A percentile compares a stretch with the other conserved stretches of the same genome.
phyloP scores from a whole-genome alignment of 2,113 vertebrate species.

The Corvus hawaiiensis region DNA sequence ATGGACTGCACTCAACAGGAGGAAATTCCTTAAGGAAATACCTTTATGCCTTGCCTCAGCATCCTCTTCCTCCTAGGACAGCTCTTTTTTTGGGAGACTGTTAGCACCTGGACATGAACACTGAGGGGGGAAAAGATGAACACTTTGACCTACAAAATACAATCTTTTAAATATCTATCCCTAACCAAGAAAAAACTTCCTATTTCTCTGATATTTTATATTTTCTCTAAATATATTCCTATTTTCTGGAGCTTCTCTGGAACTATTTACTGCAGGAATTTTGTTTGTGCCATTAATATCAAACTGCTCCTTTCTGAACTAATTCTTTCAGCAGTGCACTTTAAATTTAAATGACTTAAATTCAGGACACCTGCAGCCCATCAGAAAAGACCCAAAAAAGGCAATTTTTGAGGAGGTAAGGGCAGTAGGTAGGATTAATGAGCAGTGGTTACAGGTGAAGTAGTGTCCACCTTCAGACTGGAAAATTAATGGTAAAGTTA shows the following conservation, averaged over 20 bases:
- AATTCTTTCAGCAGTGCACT: neutral
- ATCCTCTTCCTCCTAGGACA: neutral
- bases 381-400: neutral
- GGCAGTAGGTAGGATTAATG: neutral
- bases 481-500: neutral
- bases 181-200: accelerated
- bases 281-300: neutral
- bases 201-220: neutral
- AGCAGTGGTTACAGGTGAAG: neutral
- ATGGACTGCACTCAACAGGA: neutral
- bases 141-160: neutral
- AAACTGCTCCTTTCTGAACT: neutral
- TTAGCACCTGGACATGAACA: neutral
- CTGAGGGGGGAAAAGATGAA: accelerated
- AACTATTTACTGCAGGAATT: neutral
- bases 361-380: neutral
- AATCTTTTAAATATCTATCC: neutral
- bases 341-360: neutral
- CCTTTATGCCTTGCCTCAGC: neutral
- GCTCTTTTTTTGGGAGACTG: neutral
- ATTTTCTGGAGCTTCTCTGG: neutral
- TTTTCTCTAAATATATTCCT: neutral
- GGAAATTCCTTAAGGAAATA: neutral
- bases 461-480: neutral
- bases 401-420: neutral